Base-by-base conservation (phyloP, 2,797 vertebrate genomes). In the Lutjanus argentimaculatus region DNA sequence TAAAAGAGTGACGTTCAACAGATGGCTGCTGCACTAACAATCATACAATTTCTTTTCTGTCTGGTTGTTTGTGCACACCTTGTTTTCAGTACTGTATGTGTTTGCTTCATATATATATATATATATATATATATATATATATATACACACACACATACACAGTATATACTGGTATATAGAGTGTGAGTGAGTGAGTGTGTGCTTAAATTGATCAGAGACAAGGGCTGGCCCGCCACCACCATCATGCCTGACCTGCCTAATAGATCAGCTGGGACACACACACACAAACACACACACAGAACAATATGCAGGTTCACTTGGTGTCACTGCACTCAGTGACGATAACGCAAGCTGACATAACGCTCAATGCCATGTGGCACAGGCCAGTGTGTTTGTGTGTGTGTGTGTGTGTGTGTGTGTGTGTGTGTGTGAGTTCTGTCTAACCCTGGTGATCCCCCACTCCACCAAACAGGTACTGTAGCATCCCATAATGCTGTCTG, bases 321-420 rank as follows among this genome's bases (percentile, higher is more conserved):
- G 83, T 91, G 85, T 83, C 86, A 87, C 69, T 84, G 65, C 72
- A 52, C 72, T 70, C 82, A 65, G 52, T 91, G 84, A 92, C 45
- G 59, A 69, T 89, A 91, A 93, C 79, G 75, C 4, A 6, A 91
- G 71, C 77, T 88, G 93, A 91, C 89, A 92, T 67, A 77, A 78
- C 77, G 67, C 75, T 90, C 86, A 16, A 92, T 92, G 83, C 79
- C 43, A 74, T 82, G 80, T 77, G 77, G 85, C 58, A 84, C 62
- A 48, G 49, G 61, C 63, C 72, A 45, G 78, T 75, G 67, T 75
- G 72, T 72, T 43, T 75, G 40, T 49, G 63, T 64, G 57, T 66
- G 72, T 77, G 53, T 55, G 64, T 67, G 52, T 46, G 36, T 65
- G 56, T 52, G 69, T 57, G 73, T 63, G 21, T 80, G 72, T 68